Evolutionary conservation across 37 sponge, comb jelly and placozoan species (phyloP).

Genomic region (Crambe crambe): DNA sequence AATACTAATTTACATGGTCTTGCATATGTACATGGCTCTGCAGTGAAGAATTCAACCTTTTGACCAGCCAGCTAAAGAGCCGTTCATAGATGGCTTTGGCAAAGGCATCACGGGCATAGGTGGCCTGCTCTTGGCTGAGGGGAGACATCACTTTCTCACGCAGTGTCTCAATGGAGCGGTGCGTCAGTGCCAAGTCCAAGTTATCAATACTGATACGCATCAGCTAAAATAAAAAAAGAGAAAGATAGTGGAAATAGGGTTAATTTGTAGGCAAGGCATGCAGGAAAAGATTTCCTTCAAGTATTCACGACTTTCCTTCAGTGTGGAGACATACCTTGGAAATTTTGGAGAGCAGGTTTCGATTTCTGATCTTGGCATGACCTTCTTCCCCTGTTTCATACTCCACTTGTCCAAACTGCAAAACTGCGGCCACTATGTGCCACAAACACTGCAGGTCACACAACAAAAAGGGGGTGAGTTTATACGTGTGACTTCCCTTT

Average conservation of each 20-base stretch:
- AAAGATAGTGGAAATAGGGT: too few species aligned
- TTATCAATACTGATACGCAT: conserved; percentile 32
- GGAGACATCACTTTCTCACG: conserved; percentile 65
- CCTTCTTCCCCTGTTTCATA: conserved; percentile 26
- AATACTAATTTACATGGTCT: background rate
- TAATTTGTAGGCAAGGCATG: background rate
- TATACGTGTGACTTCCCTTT: background rate
- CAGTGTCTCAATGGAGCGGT: conserved; percentile 73
- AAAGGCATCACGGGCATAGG: conserved; percentile 74
- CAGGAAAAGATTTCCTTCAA: background rate
- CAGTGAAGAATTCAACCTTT: conserved; percentile 65
- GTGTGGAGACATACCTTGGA: conserved; percentile 31
- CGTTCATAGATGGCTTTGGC: conserved; percentile 85
- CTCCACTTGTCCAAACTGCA: conserved; percentile 61
- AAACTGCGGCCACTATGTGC: conserved; percentile 60
- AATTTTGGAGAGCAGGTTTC: conserved; percentile 1
- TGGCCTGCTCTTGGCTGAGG: conserved; percentile 71
- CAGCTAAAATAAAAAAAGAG: conserved; percentile 27
- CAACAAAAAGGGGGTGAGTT: background rate
- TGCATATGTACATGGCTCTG: conserved; percentile 53
- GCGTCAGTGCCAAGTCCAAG: conserved; percentile 56
- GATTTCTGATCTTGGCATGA: conserved; percentile 13
- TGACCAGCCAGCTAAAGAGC: conserved; percentile 78
- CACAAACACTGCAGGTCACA: conserved; percentile 44
- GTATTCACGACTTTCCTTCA: background rate